A percentile compares a stretch with the other conserved stretches of the same genome.
phyloP scores from a whole-genome alignment of 2,113 vertebrate species.

The Mormyrus iriodes region DNA sequence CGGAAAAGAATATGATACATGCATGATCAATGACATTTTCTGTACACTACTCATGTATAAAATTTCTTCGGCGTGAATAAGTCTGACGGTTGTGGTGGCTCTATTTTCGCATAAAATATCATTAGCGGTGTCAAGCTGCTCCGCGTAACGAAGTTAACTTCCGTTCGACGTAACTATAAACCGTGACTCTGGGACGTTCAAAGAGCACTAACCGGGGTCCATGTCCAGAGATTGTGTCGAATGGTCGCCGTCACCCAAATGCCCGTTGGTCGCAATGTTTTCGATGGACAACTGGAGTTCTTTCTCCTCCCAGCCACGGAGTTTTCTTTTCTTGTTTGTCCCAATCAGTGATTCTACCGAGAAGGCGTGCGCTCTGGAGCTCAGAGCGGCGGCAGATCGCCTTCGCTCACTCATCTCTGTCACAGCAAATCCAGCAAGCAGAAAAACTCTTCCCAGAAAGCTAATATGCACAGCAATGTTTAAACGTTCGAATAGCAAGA shows the following conservation, averaged over 20 bases:
- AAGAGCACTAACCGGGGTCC: slow-evolving; percentile 83
- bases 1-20: neutral
- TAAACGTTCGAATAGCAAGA: slow-evolving; percentile 5
- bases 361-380: slow-evolving; percentile 96
- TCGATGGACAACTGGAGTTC: slow-evolving; percentile 93
- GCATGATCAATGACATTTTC: neutral
- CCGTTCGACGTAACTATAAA: neutral
- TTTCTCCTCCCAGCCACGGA: slow-evolving; percentile 92
- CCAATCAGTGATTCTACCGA: slow-evolving; percentile 98
- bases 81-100: neutral
- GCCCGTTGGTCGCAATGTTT: slow-evolving; percentile 75
- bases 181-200: slow-evolving; percentile 13
- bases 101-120: neutral
- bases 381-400: slow-evolving; percentile 92
- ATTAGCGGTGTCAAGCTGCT: neutral
- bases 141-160: neutral
- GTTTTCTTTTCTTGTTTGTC: slow-evolving; percentile 94
- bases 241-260: slow-evolving; percentile 74
- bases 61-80: too few species aligned
- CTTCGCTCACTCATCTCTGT: slow-evolving; percentile 94
- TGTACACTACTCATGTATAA: neutral
- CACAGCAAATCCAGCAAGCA: slow-evolving; percentile 49
- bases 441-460: neutral
- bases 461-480: slow-evolving; percentile 5
- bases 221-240: slow-evolving; percentile 83